phyloP scores from a whole-genome alignment of 2,113 vertebrate species.

The Tetrao urogallus region DNA sequence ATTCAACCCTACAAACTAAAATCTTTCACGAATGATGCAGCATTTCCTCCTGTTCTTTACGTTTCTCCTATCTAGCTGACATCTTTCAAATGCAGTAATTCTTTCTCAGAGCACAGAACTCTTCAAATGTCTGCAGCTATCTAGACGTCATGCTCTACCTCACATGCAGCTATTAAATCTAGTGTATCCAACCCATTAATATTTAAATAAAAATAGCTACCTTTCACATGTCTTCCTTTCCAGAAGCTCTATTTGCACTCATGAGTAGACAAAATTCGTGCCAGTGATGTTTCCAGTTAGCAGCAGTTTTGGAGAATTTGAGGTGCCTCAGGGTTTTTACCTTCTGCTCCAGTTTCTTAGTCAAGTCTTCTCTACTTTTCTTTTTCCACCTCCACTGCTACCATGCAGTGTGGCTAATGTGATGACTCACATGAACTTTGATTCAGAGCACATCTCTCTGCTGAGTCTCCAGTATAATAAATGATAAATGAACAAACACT shows the following conservation, averaged over 20 bases:
- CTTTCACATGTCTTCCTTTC: background rate
- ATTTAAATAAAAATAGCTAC: slow-evolving; percentile 31
- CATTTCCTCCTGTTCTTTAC: background rate
- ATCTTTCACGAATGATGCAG: slow-evolving; percentile 26
- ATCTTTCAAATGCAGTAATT: slow-evolving; percentile 6
- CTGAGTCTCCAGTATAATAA: background rate
- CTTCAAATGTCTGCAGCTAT: background rate
- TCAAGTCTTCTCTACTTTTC: background rate
- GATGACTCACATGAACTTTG: slow-evolving; percentile 5
- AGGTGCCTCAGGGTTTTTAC: background rate
- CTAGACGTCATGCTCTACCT: background rate
- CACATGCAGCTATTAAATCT: background rate
- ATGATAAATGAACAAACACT: background rate
- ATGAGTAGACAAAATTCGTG: background rate
- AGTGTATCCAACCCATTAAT: background rate
- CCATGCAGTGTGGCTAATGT: background rate
- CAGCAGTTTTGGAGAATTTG: background rate
- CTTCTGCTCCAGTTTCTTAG: slow-evolving; percentile 30
- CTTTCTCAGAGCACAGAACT: background rate
- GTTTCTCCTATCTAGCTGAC: background rate
- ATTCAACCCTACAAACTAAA: background rate
- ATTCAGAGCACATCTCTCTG: background rate
- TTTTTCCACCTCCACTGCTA: background rate
- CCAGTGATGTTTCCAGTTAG: background rate
- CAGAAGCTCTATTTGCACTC: slow-evolving; percentile 18